Evolutionary conservation across 2,797 vertebrate species (phyloP).

Genomic region (Danio jaintianensis): DNA sequence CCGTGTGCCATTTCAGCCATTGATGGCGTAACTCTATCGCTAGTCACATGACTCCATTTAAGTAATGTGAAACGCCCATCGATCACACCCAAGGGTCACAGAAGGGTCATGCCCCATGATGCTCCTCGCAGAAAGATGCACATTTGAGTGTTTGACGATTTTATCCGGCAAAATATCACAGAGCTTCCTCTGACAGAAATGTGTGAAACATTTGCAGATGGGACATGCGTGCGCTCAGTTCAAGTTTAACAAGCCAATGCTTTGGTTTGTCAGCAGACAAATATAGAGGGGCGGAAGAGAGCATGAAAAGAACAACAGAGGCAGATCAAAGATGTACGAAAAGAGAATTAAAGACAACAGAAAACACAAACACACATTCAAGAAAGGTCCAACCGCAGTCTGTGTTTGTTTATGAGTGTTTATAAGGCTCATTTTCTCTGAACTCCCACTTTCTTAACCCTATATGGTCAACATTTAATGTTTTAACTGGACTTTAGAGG

Average conservation of each 20-base stretch:
- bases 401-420: neutral
- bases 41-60: conserved; percentile 58
- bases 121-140: conserved; percentile 23
- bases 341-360: neutral
- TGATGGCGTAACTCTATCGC: conserved; percentile 63
- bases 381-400: neutral
- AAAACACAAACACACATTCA: neutral
- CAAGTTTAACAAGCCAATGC: neutral
- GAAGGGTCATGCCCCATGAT: conserved; percentile 47
- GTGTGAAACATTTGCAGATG: conserved; percentile 4
- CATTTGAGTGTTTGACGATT: conserved; percentile 19
- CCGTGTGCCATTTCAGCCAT: conserved; percentile 50
- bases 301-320: conserved; percentile 18
- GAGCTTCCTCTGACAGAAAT: neutral
- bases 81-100: conserved; percentile 48
- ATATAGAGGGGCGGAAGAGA: neutral
- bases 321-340: neutral
- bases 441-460: neutral
- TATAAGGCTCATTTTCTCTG: neutral
- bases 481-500: neutral
- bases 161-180: neutral
- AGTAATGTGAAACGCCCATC: conserved; percentile 50
- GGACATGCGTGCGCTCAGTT: neutral
- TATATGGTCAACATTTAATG: neutral
- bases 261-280: conserved; percentile 26